Percentiles rank a stretch among this genome's conserved stretches.
Conservation (phyloP, 2,888 invertebrate genomes). For the Spodoptera picta region DNA sequence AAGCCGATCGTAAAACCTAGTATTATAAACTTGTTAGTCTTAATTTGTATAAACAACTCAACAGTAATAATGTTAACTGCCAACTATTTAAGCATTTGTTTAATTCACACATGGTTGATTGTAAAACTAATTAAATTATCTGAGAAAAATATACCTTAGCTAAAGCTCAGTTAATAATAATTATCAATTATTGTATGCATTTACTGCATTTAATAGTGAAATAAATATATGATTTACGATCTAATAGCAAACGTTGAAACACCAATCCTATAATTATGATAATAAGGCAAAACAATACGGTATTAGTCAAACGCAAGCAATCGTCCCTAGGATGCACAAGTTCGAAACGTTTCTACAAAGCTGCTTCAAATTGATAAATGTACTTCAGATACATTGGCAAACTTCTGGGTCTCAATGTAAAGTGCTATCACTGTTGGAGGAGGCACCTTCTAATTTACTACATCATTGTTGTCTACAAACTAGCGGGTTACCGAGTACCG, state of each 20-base stretch:
- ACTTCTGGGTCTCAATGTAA: conserved; percentile 25
- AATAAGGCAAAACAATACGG: conserved; percentile 3
- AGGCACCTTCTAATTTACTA: conserved; percentile 28
- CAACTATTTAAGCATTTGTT: conserved; percentile 34
- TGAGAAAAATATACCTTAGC: conserved; percentile 8
- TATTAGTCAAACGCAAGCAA: conserved; percentile 15
- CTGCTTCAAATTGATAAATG: conserved; percentile 33
- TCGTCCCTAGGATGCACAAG: conserved; percentile 8
- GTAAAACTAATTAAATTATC: conserved; percentile 19
- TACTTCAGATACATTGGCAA: conserved; percentile 21
- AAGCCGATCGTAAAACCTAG: conserved; percentile 49
- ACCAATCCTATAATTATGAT: too few relatives aligned
- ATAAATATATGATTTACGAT: too few relatives aligned
- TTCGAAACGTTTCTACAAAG: neutral
- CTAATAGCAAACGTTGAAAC: too few relatives aligned
- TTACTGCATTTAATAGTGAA: too few relatives aligned
- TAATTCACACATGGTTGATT: conserved; percentile 33
- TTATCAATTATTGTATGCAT: too few relatives aligned
- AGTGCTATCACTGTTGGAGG: conserved; percentile 22
- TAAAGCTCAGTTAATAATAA: too few relatives aligned
- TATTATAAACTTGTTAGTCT: conserved; percentile 51
- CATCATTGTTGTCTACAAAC: conserved; percentile 32
- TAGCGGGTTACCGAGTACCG: conserved; percentile 34
- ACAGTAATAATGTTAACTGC: conserved; percentile 37
- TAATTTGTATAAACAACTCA: conserved; percentile 51